These are phyloP conservation scores for Mastomys coucha DNA, from an alignment of 2,113 vertebrate species.

Conservation along the genomic window DNA sequence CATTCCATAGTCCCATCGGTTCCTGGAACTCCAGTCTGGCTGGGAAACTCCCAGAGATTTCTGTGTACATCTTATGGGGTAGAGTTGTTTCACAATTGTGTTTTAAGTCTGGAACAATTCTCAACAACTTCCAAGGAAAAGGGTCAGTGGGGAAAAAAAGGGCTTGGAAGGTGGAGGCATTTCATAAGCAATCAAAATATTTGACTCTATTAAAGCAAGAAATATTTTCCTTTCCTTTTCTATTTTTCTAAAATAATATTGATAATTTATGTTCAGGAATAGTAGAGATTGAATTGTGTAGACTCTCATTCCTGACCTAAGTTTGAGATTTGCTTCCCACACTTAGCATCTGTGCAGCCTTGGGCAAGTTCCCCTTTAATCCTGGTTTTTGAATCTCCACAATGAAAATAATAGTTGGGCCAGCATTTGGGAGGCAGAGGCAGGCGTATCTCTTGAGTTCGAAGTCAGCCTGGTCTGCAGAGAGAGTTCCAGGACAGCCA, in stretches of 20 bases:
- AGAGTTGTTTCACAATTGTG: neutral
- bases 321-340: neutral
- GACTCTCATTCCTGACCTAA: neutral
- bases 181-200: conserved; percentile 35
- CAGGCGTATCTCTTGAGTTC: too few relatives aligned
- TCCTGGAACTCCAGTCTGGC: neutral
- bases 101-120: neutral
- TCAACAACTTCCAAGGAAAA: conserved; percentile 43
- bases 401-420: neutral
- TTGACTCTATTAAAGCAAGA: conserved; percentile 22
- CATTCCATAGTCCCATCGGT: neutral
- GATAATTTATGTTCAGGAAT: neutral
- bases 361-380: neutral
- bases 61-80: neutral
- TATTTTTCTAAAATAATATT: neutral
- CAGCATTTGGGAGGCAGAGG: too few relatives aligned
- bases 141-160: neutral
- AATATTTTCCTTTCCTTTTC: conserved; percentile 34
- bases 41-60: neutral
- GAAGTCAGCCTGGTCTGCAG: too few relatives aligned
- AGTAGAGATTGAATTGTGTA: neutral
- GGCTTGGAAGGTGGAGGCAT: neutral
- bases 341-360: neutral
- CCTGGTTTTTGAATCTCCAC: neutral
- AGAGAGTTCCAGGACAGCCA: too few relatives aligned